phyloP scores from a whole-genome alignment of 2,113 vertebrate genomes.

The Athene cunicularia region DNA sequence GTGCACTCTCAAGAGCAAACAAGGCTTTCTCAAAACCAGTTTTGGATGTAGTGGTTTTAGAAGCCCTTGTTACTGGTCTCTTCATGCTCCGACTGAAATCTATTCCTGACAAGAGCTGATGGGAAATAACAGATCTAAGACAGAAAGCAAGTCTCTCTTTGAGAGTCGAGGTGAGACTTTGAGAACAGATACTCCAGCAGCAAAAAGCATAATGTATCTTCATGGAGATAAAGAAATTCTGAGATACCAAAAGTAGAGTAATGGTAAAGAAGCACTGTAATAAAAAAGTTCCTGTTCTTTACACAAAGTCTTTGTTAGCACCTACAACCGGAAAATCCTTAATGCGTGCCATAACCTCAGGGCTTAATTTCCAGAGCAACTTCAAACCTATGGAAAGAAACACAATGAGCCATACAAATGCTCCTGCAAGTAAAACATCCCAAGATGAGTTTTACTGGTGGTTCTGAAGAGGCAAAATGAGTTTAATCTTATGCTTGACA shows the following conservation, averaged over 20 bases:
- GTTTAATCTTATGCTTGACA: not conserved
- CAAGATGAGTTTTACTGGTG: not conserved
- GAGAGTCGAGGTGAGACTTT: not conserved
- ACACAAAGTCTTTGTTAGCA: not conserved
- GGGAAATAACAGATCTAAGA: not conserved
- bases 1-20: not conserved
- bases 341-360: not conserved
- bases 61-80: not conserved
- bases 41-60: not conserved
- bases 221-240: not conserved
- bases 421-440: not conserved
- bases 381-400: not conserved
- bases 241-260: not conserved
- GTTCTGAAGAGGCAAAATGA: not conserved
- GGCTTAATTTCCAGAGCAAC: not conserved
- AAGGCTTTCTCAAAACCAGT: not conserved
- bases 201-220: not conserved
- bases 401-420: not conserved
- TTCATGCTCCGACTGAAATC: not conserved
- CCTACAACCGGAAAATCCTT: not conserved
- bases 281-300: not conserved
- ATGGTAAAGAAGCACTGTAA: not conserved
- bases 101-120: not conserved
- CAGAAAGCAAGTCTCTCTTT: not conserved
- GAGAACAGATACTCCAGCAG: not conserved